Evolutionary conservation across 1,140 invertebrate species (phyloP), one percentile per base, ranked within the genome.

Genomic region (Pachypsylla venusta): DNA sequence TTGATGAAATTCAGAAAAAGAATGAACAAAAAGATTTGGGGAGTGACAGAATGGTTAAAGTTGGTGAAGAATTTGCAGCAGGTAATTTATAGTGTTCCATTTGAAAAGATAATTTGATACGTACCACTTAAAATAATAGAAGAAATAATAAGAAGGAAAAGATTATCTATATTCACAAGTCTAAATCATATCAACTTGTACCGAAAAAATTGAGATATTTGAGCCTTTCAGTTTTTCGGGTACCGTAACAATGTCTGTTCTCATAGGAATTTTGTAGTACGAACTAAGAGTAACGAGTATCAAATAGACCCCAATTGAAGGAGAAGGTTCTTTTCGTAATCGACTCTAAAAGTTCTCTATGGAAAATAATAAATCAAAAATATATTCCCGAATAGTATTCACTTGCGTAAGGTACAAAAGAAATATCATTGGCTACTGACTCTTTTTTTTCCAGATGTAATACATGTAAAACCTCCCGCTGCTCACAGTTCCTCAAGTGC

Each of bases 401-500:
- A 66, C 68, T 73, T 28, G 54, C 56, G 2, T 39, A 55, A 20
- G 26, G 26, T 30, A 59, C 27, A 26, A 54, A 56, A 20, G 27
- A 53, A 22, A 54, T 56, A 13, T 25, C 39, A 19, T 22, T 53
- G 10, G n/a, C 39, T 53, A n/a, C 48, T 20, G 42, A 40, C 57
- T 59, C 61, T 12, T 20, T 56, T 1, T 35, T 20, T 58, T 25
- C 58, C 54, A 54, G 25, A 22, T 30, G 54, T 13, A 71, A 71
- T 69, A 69, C 71, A 63, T 68, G 68, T 64, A 69, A 73, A 67
- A 69, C 71, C 71, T 71, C 69, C 71, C 63, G 71, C 72, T 62
- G 71, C 70, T 63, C 71, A 75, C 67, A 75, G 73, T 66, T 77
- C 74, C 56, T 76, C 75, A 25, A 75, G 73, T 59, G 74, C 76